phyloP scores from a whole-genome alignment of 2,797 vertebrate species.

The Rhinoraja longicauda region DNA sequence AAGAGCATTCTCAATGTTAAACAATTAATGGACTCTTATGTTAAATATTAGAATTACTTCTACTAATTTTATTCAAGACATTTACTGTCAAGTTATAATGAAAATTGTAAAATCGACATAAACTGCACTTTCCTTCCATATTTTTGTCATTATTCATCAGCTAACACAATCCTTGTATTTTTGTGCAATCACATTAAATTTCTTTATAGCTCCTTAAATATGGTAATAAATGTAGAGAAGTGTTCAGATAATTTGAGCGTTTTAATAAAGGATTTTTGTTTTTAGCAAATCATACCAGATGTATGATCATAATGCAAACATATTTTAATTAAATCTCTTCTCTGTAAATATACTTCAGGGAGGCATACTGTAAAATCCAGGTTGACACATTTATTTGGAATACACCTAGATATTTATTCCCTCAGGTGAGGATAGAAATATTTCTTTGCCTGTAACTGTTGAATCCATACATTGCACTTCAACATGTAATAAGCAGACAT shows the following conservation, averaged over 20 bases:
- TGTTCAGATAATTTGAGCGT: not conserved
- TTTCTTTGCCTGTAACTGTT: not conserved
- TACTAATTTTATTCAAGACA: too few species aligned
- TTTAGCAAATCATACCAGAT: not conserved
- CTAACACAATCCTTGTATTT: not conserved
- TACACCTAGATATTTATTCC: not conserved
- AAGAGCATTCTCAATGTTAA: not conserved
- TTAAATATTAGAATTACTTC: not conserved
- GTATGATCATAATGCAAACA: conserved; percentile 16
- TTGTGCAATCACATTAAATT: not conserved
- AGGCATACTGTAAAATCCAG: not conserved
- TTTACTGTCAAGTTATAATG: not conserved
- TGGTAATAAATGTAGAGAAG: not conserved
- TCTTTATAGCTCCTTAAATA: not conserved
- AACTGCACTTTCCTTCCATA: not conserved
- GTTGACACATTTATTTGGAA: conserved; percentile 1
- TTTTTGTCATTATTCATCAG: not conserved
- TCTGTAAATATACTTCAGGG: not conserved
- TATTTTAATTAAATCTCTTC: not conserved
- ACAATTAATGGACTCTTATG: not conserved
- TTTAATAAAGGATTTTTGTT: not conserved
- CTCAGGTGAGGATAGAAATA: not conserved
- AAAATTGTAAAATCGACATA: not conserved
- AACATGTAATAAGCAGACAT: not conserved
- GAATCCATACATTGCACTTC: not conserved